Percentiles rank a stretch among this genome's conserved stretches.
Evolutionary conservation across 2,113 vertebrate species (phyloP).

Genomic region (Cheilinus undulatus): DNA sequence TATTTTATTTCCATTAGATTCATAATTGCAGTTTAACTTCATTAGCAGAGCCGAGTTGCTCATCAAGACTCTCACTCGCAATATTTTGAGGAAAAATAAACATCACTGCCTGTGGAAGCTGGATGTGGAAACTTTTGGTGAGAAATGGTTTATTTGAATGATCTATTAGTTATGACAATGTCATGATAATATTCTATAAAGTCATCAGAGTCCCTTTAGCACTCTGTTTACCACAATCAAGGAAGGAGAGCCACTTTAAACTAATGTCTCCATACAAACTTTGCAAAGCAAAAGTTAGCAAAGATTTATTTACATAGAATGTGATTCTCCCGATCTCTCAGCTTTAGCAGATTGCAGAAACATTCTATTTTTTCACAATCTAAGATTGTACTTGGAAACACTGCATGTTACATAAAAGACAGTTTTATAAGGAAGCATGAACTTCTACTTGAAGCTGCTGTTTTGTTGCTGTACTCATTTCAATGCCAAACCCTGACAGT

Average conservation of each 20-base stretch:
- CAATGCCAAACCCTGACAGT: no score
- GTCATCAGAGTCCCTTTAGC: not conserved
- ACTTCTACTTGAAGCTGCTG: no score
- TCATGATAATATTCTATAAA: not conserved
- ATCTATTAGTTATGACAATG: not conserved
- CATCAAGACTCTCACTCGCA: slow-evolving; percentile 33
- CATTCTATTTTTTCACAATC: no score
- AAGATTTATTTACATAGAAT: no score
- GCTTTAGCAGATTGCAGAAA: no score
- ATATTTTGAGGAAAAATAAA: slow-evolving; percentile 10
- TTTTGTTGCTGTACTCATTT: no score
- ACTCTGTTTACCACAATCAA: not conserved
- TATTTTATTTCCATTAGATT: slow-evolving; percentile 49
- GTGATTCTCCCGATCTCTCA: no score
- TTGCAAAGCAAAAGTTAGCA: no score
- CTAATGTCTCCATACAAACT: not conserved
- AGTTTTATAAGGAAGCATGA: no score
- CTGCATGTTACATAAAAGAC: no score
- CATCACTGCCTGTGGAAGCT: not conserved
- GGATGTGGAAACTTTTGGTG: not conserved
- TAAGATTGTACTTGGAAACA: no score
- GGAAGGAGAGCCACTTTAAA: not conserved
- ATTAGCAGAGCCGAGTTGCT: slow-evolving; percentile 44
- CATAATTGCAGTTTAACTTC: slow-evolving; percentile 44
- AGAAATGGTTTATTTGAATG: not conserved